phyloP scores from a whole-genome alignment of 37 sponge, comb jelly and placozoan species.

The Ephydatia muelleri region DNA sequence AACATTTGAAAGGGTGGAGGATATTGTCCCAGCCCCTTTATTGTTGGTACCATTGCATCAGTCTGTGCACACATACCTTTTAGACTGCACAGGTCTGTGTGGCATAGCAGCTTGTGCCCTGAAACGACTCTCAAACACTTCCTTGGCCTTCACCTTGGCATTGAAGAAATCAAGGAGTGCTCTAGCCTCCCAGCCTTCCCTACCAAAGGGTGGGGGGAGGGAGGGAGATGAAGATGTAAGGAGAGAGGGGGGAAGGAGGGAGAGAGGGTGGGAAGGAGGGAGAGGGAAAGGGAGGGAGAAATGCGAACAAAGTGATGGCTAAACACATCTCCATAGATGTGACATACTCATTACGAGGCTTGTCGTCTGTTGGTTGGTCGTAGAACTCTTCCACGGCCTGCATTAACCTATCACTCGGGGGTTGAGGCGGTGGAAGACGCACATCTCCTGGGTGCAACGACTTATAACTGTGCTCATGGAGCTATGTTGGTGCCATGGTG shows the following conservation, averaged over 20 bases:
- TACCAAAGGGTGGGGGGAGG: conserved; percentile 6
- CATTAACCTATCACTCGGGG: conserved; percentile 88
- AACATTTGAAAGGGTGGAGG: not conserved
- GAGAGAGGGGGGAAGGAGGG: not conserved
- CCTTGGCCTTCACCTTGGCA: conserved; percentile 61
- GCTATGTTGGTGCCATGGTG: conserved; percentile 16
- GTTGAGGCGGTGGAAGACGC: conserved; percentile 86
- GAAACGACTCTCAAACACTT: not conserved
- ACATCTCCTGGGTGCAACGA: conserved; percentile 71
- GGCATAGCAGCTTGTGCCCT: not conserved
- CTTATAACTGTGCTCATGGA: conserved; percentile 77
- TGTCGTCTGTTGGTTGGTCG: conserved; percentile 45
- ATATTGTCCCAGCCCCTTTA: not conserved
- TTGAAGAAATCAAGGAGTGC: conserved; percentile 84
- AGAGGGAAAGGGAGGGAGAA: not conserved
- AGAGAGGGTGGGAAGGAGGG: not conserved
- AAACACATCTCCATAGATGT: not conserved
- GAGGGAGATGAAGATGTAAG: no score
- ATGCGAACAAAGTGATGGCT: not conserved
- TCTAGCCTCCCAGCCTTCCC: conserved; percentile 95
- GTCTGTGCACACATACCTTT: not conserved
- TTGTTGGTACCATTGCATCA: no score
- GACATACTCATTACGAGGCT: conserved; percentile 66
- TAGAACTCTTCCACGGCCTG: conserved; percentile 95
- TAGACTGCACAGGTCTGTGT: not conserved